Conservation (phyloP, 2,113 vertebrate species). For the rat (Rattus norvegicus) region GRCr8 NC_086026.1:112601001-112601500, state of each 20-base stretch:
- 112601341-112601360: not conserved
- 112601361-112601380: not conserved
- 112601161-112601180: not conserved
- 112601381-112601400: not conserved
- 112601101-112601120: not conserved
- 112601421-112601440: not conserved
- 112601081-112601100: not conserved
- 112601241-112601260: not conserved
- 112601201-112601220: constrained; percentile 45
- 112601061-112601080: not conserved
- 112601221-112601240: constrained; percentile 2
- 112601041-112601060: not conserved
- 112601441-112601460: not conserved
- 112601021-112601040: not conserved
- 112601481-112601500: not conserved
- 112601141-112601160: not conserved
- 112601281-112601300: not conserved
- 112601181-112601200: constrained; percentile 40
- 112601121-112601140: not conserved
- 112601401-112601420: not conserved
- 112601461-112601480: not conserved
- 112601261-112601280: not conserved
- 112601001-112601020: not conserved
- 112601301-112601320: not conserved
- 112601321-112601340: not conserved